These are phyloP conservation scores for Bergia puertoricense DNA, from an alignment of 92 coral and sea anemone species.

Conservation along the genomic window DNA sequence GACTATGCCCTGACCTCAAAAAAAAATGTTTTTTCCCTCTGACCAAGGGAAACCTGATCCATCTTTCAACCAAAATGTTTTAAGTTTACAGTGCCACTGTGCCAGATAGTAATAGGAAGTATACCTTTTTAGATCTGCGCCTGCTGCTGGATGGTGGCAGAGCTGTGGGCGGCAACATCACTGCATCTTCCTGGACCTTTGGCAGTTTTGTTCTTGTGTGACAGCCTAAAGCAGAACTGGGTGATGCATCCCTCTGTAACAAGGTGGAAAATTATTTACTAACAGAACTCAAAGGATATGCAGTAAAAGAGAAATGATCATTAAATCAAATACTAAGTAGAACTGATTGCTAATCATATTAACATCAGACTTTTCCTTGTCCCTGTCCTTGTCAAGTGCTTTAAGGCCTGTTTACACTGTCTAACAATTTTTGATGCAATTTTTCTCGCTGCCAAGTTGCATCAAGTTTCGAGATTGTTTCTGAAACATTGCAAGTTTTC, in stretches of 20 bases:
- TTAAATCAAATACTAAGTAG: not conserved
- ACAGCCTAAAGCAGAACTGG: constrained; percentile 24
- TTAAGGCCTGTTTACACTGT: not conserved
- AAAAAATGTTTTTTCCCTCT: no score
- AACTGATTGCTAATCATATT: no score
- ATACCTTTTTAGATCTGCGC: not conserved
- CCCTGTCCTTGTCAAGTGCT: not conserved
- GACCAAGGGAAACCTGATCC: no score
- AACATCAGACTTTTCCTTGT: no score
- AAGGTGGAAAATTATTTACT: not conserved
- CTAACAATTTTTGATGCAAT: no score
- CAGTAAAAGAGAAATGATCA: not conserved
- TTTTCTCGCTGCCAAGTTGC: no score
- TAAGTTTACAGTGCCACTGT: no score
- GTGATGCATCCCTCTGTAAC: constrained; percentile 36
- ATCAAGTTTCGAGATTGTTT: no score
- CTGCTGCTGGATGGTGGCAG: constrained; percentile 20
- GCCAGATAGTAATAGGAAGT: no score
- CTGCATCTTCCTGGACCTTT: constrained; percentile 21
- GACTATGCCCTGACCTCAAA: no score
- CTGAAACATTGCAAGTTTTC: no score
- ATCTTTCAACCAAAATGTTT: no score
- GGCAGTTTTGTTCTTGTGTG: constrained; percentile 30
- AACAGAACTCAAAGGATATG: not conserved
- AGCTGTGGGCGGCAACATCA: constrained; percentile 27